Evolutionary conservation across 1,140 invertebrate genomes (phyloP), one percentile per base, ranked within the genome.

Genomic region (Caenorhabditis brenneri): DNA sequence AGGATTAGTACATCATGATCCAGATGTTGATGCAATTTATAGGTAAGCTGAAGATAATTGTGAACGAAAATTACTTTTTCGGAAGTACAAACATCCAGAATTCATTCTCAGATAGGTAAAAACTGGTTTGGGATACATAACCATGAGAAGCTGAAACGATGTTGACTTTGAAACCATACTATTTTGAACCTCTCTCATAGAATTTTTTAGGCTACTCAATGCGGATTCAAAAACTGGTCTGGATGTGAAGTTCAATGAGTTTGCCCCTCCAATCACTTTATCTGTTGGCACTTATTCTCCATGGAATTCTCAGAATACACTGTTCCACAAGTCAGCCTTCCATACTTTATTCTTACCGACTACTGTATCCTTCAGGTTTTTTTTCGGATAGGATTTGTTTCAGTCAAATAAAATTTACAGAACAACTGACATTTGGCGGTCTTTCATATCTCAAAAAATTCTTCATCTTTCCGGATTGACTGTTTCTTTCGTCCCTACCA

Each of bases 261-360:
- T 24, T 7, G 46, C 89, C 2, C 83, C 88, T 42, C 81, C 90
- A 7, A 80, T 80, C 16, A 88, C 91, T 80, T 86, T 91, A 60
- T 27, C 60, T 27, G 16, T 29, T 58, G 88, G 88, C 9, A 87
- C 86, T 2, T 91, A 87, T 82, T 78, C 87, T 19, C 91, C 91
- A 1, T 90, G 88, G 74, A 91, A 91, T 78, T 91, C 89, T 15
- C 91, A 91, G 82, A 91, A 91, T 81, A 91, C 91, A 5, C 53
- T 91, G 24, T 91, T 89, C 83, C 86, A 86, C 48, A 84, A 88
- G 27, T 74, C 87, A 24, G 90, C 90, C 27, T 90, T 91, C 31
- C 91, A 89, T 88, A 85, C 84, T 19, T 55, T 91, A 60, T 49
- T 91, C 46, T 80, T 91, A n/a, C 85, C 84, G 7, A 84, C 81